Percentiles rank a stretch among this genome's conserved stretches.
Conservation (phyloP, 2,797 vertebrate species). For the Gymnothorax javanicus region DNA sequence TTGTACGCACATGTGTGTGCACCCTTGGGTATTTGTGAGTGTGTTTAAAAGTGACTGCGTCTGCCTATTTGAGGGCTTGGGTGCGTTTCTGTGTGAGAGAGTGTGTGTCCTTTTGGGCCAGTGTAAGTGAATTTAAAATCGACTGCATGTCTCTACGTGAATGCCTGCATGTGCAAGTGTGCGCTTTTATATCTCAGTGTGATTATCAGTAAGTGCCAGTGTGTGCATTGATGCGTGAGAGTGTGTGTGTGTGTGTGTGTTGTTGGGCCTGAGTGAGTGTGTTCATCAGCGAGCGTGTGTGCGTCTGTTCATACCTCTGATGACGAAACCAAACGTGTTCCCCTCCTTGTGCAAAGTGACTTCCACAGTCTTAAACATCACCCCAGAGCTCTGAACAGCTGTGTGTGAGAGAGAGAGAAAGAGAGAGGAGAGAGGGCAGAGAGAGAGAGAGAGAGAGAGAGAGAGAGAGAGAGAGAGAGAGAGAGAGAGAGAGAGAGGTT, state of each 20-base stretch:
- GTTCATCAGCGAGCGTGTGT: background rate
- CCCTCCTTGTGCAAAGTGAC: slow-evolving; percentile 98
- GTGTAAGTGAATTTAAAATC: too few species aligned
- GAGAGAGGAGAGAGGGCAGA: slow-evolving; percentile 34
- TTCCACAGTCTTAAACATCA: slow-evolving; percentile 94
- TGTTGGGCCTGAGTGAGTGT: background rate
- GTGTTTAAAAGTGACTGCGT: too few species aligned
- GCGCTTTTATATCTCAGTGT: too few species aligned
- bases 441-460: background rate
- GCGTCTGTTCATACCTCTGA: slow-evolving; percentile 83
- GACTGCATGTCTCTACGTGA: too few species aligned
- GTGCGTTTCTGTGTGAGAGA: too few species aligned
- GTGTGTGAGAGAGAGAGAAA: slow-evolving; percentile 40
- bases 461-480: slow-evolving; percentile 35
- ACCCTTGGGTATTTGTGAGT: too few species aligned
- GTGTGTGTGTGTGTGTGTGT: slow-evolving; percentile 3
- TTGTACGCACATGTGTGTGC: too few species aligned
- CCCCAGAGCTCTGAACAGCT: slow-evolving; percentile 92
- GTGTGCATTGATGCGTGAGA: too few species aligned
- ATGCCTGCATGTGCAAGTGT: too few species aligned
- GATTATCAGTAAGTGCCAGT: too few species aligned
- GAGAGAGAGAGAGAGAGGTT: slow-evolving; percentile 21
- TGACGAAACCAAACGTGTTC: slow-evolving; percentile 96
- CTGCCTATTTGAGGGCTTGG: too few species aligned
- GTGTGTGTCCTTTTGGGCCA: too few species aligned